These are phyloP conservation scores for Bembecia ichneumoniformis DNA, from an alignment of 2,888 invertebrate species.

Conservation along the genomic window DNA sequence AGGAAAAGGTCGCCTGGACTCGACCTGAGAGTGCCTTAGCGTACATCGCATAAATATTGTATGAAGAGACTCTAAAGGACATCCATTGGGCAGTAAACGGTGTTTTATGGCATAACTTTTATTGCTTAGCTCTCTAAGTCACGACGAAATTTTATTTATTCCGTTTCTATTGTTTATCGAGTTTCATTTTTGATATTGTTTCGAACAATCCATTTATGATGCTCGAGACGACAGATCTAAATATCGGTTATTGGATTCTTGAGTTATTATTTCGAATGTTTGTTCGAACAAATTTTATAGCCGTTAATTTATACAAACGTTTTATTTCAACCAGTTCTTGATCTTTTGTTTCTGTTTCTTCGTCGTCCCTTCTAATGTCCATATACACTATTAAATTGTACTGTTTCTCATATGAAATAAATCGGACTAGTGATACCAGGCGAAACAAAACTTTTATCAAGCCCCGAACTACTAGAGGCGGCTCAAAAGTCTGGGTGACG, in stretches of 20 bases:
- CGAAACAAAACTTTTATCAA: too few relatives aligned
- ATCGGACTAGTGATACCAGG: too few relatives aligned
- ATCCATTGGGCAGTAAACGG: constrained; percentile 58
- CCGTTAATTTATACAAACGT: too few relatives aligned
- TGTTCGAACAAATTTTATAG: too few relatives aligned
- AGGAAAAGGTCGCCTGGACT: constrained; percentile 16
- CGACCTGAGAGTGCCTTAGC: constrained; percentile 7
- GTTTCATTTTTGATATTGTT: constrained; percentile 17
- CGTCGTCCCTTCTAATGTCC: too few relatives aligned
- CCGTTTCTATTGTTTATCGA: constrained; percentile 36
- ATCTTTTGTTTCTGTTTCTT: too few relatives aligned
- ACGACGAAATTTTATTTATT: constrained; percentile 28
- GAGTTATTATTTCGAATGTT: too few relatives aligned
- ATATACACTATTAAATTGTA: too few relatives aligned
- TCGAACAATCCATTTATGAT: neutral
- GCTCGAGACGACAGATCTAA: neutral
- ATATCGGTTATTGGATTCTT: neutral
- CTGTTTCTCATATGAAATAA: too few relatives aligned
- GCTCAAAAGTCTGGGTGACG: too few relatives aligned
- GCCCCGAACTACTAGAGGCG: too few relatives aligned
- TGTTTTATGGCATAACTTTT: constrained; percentile 61
- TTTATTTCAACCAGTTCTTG: too few relatives aligned
- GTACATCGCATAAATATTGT: constrained; percentile 53
- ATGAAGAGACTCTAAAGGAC: constrained; percentile 52
- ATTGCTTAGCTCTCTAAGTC: constrained; percentile 53